Conservation (phyloP, 2,113 vertebrate genomes). For the Cyphomyrus plagiostoma region DNA sequence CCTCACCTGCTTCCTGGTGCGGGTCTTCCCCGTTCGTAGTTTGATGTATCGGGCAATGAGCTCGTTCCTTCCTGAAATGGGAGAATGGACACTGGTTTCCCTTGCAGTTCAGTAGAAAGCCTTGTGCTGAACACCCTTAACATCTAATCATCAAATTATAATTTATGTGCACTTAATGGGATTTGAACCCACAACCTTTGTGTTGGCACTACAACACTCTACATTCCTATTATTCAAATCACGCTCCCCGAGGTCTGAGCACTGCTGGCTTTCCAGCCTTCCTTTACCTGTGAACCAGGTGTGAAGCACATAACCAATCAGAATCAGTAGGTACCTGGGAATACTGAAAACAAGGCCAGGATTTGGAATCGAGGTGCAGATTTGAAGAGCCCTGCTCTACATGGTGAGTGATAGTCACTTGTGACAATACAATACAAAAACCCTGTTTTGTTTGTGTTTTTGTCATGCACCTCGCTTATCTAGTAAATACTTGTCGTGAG, state of each 20-base stretch:
- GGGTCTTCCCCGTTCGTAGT: constrained; percentile 90
- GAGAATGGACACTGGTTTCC: constrained; percentile 27
- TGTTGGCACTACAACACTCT: neutral
- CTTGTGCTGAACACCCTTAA: neutral
- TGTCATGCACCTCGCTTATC: neutral
- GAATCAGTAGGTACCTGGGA: too few species aligned
- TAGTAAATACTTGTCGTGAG: neutral
- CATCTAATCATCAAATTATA: neutral
- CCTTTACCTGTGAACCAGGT: too few species aligned
- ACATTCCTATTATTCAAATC: too few species aligned
- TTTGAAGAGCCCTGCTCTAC: neutral
- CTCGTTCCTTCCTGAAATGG: constrained; percentile 80
- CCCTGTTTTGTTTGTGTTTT: neutral
- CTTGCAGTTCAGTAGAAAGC: neutral
- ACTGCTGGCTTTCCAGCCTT: too few species aligned
- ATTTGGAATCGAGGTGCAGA: too few species aligned
- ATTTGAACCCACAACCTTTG: neutral
- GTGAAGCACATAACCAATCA: too few species aligned
- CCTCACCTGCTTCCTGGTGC: constrained; percentile 91
- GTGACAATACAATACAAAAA: too few species aligned
- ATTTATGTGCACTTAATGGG: neutral
- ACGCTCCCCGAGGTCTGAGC: too few species aligned
- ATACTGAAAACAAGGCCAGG: too few species aligned
- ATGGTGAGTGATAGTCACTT: neutral
- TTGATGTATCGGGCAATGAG: constrained; percentile 95